Evolutionary conservation across 2,797 vertebrate genomes (phyloP), one percentile per base, ranked within the genome.

Genomic region (Eupleurogrammus muticus): DNA sequence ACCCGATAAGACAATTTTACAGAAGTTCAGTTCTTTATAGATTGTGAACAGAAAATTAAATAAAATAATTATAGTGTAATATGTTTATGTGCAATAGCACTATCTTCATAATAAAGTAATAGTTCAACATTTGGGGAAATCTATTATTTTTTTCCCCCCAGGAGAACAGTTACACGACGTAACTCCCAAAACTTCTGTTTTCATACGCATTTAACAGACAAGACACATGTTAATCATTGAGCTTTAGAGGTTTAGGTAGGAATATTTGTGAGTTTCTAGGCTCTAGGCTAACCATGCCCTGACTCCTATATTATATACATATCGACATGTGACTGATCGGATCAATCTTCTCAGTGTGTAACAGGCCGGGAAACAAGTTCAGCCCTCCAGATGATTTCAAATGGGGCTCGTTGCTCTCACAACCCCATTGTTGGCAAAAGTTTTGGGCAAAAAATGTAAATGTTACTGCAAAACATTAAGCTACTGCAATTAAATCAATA

Each of bases 11-110:
- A 66, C 10, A 42, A 48, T 7, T 61, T 20, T 19, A 61, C 36
- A 75, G 56, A 48, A 40, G n/a, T n/a, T 70, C 52, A 21, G 5
- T 38, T 66, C 59, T 32, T 34, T 17, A 13, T 42, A 55, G 60
- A 46, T 57, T 52, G 36, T n/a, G 52, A 44, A 44, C 40, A 17
- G 40, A 44, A 28, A 28, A 28, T 28, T 28, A 28, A 28, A 44
- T 44, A 44, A 44, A 44, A 44, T 44, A 16, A n/a, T 44, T 17
- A 44, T n/a, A 44, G 40, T 44, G 24, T 52, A 51, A 54, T 46
- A 60, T 52, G 17, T 46, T 50, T 57, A 40, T 51, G 58, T 53
- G 51, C 35, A 70, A 36, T 2, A 34, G 35, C 32, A 57, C n/a
- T n/a, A 28, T 64, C 40, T 42, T 38, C 0, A 51, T 53, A 7